These are phyloP conservation scores for Coenonympha arcania DNA, from an alignment of 2,888 invertebrate species.

Conservation along the genomic window DNA sequence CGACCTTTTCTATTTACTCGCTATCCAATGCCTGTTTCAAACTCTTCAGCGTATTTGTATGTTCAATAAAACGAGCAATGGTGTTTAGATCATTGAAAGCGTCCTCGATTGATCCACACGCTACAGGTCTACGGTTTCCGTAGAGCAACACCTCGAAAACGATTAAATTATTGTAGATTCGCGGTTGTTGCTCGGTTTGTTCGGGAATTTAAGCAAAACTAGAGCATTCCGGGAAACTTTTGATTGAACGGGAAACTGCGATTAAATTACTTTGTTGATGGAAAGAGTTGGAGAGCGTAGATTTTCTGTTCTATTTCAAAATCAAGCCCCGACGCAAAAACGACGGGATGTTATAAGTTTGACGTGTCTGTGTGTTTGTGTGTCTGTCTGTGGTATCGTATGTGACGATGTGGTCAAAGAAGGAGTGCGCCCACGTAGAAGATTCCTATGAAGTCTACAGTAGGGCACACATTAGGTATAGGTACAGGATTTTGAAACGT, in stretches of 20 bases:
- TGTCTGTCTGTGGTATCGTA: no score
- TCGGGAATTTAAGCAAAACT: constrained; percentile 59
- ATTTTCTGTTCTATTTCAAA: no score
- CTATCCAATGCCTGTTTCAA: constrained; percentile 35
- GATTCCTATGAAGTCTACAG: no score
- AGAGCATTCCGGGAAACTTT: constrained; percentile 49
- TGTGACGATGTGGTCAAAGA: no score
- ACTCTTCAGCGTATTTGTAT: not conserved
- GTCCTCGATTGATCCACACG: not conserved
- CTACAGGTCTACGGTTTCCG: constrained; percentile 48
- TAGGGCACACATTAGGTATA: no score
- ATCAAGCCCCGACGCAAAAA: no score
- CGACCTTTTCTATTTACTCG: constrained; percentile 27
- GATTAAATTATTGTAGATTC: constrained; percentile 67
- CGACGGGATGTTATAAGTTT: no score
- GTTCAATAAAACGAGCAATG: not conserved
- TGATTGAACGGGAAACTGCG: constrained; percentile 55
- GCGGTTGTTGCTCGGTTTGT: constrained; percentile 50
- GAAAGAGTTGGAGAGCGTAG: constrained; percentile 31
- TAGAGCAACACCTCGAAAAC: constrained; percentile 61
- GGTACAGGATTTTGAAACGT: no score
- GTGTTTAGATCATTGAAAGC: not conserved
- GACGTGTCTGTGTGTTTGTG: no score
- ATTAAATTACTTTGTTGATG: constrained; percentile 38
- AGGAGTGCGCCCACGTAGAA: no score